Percentiles rank a stretch among this genome's conserved stretches.
These are phyloP conservation scores for Dione vanillae DNA, from an alignment of 2,888 invertebrate genomes.

Conservation along the genomic window DNA sequence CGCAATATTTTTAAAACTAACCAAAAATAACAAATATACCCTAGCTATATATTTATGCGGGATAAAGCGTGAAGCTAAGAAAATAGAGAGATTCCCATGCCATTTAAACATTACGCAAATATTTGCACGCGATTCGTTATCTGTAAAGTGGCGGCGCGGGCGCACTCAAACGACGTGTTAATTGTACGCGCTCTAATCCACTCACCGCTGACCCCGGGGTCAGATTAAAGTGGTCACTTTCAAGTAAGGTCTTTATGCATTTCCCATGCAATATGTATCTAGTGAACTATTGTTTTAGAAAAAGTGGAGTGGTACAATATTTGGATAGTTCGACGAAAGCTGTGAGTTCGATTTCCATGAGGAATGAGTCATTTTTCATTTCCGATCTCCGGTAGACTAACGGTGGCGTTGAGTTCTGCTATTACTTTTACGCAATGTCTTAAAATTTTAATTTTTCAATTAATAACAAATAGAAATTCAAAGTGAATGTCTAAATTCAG, in stretches of 20 bases:
- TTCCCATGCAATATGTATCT: conserved; percentile 15
- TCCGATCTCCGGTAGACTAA: too few species aligned
- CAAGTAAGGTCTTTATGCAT: neutral
- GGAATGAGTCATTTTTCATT: too few species aligned
- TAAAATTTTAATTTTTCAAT: too few species aligned
- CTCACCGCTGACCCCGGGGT: conserved; percentile 28
- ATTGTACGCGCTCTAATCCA: conserved; percentile 31
- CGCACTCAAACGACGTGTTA: conserved; percentile 33
- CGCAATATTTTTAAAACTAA: too few species aligned
- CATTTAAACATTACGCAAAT: conserved; percentile 17
- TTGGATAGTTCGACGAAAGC: too few species aligned
- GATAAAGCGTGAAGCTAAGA: too few species aligned
- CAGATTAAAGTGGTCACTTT: conserved; percentile 2
- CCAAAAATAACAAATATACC: too few species aligned
- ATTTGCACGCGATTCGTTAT: conserved; percentile 13
- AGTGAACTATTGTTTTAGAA: neutral
- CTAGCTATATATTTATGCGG: too few species aligned
- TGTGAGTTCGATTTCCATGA: too few species aligned
- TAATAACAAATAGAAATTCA: neutral
- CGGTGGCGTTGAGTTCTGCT: too few species aligned
- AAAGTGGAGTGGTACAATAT: neutral
- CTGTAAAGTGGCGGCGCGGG: conserved; percentile 1
- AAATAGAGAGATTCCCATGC: conserved; percentile 7
- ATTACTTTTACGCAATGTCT: too few species aligned
- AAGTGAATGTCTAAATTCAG: neutral